A percentile compares a stretch with the other conserved stretches of the same genome.
phyloP scores from a whole-genome alignment of 2,888 invertebrate species.

The Linnaemya tessellans region DNA sequence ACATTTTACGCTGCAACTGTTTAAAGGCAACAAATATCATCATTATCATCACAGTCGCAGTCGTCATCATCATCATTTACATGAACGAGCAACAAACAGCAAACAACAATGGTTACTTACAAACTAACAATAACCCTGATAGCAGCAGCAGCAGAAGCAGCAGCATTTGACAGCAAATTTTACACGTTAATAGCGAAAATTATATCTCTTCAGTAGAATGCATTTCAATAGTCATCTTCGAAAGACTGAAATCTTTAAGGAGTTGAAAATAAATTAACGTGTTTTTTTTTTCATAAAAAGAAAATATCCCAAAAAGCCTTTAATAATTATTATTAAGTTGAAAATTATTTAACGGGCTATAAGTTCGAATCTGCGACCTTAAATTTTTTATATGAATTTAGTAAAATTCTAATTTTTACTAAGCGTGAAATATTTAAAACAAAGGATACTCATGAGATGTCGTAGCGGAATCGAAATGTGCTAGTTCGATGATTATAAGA shows the following conservation, averaged over 20 bases:
- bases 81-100: slow-evolving; percentile 33
- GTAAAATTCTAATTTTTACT: too few relatives aligned
- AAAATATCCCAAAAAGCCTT: too few relatives aligned
- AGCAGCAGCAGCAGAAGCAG: slow-evolving; percentile 2
- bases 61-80: slow-evolving; percentile 20
- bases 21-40: slow-evolving; percentile 36
- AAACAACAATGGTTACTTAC: slow-evolving; percentile 41
- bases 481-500: too few relatives aligned
- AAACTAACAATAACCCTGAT: slow-evolving; percentile 28
- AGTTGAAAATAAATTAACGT: neutral
- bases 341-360: too few relatives aligned
- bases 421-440: too few relatives aligned
- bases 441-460: too few relatives aligned
- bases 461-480: too few relatives aligned
- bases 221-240: slow-evolving; percentile 14
- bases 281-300: too few relatives aligned
- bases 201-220: slow-evolving; percentile 28
- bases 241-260: slow-evolving; percentile 10
- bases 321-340: too few relatives aligned
- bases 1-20: slow-evolving; percentile 67
- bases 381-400: too few relatives aligned
- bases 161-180: slow-evolving; percentile 30
- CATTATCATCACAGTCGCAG: neutral
- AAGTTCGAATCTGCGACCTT: too few relatives aligned
- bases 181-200: slow-evolving; percentile 46